Conservation (phyloP, 2,797 vertebrate genomes). For the Masticophis lateralis region DNA sequence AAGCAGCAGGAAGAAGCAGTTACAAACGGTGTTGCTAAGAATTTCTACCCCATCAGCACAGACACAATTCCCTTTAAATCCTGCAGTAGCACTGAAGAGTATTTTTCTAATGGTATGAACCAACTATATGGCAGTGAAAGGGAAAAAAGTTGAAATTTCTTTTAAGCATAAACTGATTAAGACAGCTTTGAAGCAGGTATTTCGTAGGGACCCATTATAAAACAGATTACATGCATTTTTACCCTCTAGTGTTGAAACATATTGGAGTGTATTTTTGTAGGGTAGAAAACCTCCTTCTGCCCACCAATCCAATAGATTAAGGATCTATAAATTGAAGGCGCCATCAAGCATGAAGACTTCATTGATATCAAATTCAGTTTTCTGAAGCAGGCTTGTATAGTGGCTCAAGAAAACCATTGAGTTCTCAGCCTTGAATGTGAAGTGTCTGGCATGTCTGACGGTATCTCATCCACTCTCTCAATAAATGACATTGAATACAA, state of each 20-base stretch:
- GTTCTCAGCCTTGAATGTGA: slow-evolving; percentile 79
- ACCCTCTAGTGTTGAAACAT: slow-evolving; percentile 73
- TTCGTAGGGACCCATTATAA: slow-evolving; percentile 71
- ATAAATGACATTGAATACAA: slow-evolving; percentile 77
- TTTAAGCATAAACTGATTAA: slow-evolving; percentile 70
- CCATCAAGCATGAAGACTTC: slow-evolving; percentile 69
- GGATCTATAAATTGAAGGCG: slow-evolving; percentile 61
- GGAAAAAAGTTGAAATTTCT: slow-evolving; percentile 69
- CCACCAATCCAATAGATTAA: slow-evolving; percentile 66
- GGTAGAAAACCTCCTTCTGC: slow-evolving; percentile 67
- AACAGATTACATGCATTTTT: slow-evolving; percentile 71
- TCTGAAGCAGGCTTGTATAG: slow-evolving; percentile 61
- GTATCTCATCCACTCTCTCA: slow-evolving; percentile 78
- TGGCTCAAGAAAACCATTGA: slow-evolving; percentile 69
- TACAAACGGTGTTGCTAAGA: slow-evolving; percentile 57
- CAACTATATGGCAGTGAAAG: slow-evolving; percentile 66
- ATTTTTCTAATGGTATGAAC: slow-evolving; percentile 78
- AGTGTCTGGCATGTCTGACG: slow-evolving; percentile 78
- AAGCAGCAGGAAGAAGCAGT: slow-evolving; percentile 64
- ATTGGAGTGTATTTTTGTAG: slow-evolving; percentile 66
- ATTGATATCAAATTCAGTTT: slow-evolving; percentile 63
- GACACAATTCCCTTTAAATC: slow-evolving; percentile 65
- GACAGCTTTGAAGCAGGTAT: slow-evolving; percentile 71
- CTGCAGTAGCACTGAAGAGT: slow-evolving; percentile 76
- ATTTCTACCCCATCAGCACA: slow-evolving; percentile 59